phyloP scores from a whole-genome alignment of 2,888 invertebrate species.

The Trachelus tabidus region DNA sequence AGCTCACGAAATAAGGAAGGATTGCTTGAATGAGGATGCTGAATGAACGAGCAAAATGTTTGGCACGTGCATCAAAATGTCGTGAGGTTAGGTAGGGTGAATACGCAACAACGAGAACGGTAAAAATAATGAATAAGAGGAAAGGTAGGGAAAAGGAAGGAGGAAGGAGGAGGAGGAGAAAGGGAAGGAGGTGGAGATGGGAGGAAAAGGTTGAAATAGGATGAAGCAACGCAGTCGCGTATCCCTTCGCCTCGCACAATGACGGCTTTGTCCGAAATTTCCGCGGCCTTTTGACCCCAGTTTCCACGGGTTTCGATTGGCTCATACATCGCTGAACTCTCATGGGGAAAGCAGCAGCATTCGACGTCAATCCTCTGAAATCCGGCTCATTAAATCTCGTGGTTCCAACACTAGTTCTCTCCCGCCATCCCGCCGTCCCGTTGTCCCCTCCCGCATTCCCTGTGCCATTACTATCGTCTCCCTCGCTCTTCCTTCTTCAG shows the following conservation, averaged over 20 bases:
- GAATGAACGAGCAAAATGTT: too few species aligned
- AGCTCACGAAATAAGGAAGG: too few species aligned
- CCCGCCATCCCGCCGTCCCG: too few species aligned
- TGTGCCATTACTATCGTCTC: too few species aligned
- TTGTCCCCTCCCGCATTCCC: too few species aligned
- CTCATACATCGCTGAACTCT: slow-evolving; percentile 28
- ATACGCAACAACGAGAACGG: slow-evolving; percentile 9
- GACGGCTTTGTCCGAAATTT: slow-evolving; percentile 44
- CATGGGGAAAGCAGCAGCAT: slow-evolving; percentile 30
- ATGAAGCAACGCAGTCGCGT: not conserved
- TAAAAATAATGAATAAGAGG: slow-evolving; percentile 2
- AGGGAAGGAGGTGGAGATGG: too few species aligned
- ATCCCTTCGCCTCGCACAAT: slow-evolving; percentile 21
- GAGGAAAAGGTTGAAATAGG: too few species aligned
- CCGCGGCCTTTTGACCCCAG: slow-evolving; percentile 43
- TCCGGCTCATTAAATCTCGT: slow-evolving; percentile 47
- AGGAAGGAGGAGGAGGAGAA: not conserved
- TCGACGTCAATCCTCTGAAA: slow-evolving; percentile 42
- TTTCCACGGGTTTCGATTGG: slow-evolving; percentile 27
- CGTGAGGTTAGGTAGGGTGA: not conserved
- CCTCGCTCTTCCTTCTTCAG: too few species aligned
- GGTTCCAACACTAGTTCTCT: slow-evolving; percentile 11
- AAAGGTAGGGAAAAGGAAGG: slow-evolving; percentile 8
- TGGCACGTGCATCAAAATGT: too few species aligned
- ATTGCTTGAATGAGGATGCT: too few species aligned